Conservation (phyloP, 2,113 vertebrate genomes). For the Felis catus region DNA sequence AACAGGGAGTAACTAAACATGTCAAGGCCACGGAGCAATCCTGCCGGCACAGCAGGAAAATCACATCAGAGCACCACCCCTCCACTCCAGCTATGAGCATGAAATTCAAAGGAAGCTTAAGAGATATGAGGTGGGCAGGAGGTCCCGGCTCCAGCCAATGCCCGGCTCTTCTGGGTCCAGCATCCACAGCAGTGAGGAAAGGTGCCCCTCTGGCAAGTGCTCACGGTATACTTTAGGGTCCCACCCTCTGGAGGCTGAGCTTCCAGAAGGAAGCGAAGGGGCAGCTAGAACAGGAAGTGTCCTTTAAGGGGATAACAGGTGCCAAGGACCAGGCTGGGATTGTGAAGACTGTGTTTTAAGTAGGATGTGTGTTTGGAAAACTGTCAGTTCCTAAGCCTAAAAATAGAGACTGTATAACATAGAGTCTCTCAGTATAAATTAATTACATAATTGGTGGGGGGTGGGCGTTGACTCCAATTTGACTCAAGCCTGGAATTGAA, state of each 20-base stretch:
- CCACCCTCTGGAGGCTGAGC: neutral
- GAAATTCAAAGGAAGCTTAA: neutral
- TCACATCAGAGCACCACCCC: neutral
- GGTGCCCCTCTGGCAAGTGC: neutral
- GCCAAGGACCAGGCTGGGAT: neutral
- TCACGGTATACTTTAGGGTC: neutral
- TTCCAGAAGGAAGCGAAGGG: neutral
- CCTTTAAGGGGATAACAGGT: neutral
- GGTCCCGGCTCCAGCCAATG: neutral
- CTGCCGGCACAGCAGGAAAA: neutral
- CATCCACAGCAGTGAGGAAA: rapidly evolving
- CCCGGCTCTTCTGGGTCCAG: neutral
- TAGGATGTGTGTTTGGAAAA: neutral
- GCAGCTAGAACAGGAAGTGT: neutral
- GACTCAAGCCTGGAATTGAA: constrained; percentile 69
- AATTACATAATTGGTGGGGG: constrained; percentile 56
- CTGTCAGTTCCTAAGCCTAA: neutral
- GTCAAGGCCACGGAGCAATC: neutral
- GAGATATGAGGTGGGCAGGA: neutral
- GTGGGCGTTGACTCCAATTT: constrained; percentile 59
- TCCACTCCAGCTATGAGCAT: neutral
- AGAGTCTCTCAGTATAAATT: constrained; percentile 36
- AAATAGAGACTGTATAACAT: neutral
- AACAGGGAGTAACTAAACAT: neutral
- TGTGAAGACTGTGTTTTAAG: neutral